Conservation (phyloP, 2,113 vertebrate genomes). For the Bos indicus region DNA sequence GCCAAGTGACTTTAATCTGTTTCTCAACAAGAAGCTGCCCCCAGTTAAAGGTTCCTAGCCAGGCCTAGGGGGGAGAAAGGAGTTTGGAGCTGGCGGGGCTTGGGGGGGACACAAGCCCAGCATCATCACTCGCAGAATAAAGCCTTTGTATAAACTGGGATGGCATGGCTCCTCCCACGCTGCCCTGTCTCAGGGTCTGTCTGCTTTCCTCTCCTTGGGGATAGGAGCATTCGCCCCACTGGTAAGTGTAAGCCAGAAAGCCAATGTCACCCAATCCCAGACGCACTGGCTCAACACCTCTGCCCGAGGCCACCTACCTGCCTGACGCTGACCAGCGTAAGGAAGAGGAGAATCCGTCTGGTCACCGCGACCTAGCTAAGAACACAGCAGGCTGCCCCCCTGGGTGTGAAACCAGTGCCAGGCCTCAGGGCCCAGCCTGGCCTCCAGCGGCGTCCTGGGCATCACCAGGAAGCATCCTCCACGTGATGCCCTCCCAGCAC, state of each 20-base stretch:
- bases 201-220: not conserved
- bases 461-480: accelerated
- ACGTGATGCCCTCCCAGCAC: not conserved
- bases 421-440: not conserved
- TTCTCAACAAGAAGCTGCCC: not conserved
- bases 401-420: accelerated
- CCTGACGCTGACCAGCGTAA: not conserved
- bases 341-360: too few relatives aligned
- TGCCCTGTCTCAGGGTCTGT: too few relatives aligned
- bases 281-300: too few relatives aligned
- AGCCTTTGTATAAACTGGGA: not conserved
- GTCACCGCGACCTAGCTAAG: not conserved
- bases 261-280: not conserved
- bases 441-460: accelerated
- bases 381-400: accelerated
- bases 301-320: not conserved
- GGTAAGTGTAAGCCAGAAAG: not conserved
- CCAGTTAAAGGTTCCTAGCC: not conserved
- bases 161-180: accelerated
- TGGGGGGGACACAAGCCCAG: accelerated
- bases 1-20: not conserved
- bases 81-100: accelerated
- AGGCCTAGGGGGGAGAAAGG: not conserved
- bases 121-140: not conserved
- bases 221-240: accelerated